Base-by-base conservation (phyloP, 2,797 vertebrate genomes). In the Hemitrygon akajei region DNA sequence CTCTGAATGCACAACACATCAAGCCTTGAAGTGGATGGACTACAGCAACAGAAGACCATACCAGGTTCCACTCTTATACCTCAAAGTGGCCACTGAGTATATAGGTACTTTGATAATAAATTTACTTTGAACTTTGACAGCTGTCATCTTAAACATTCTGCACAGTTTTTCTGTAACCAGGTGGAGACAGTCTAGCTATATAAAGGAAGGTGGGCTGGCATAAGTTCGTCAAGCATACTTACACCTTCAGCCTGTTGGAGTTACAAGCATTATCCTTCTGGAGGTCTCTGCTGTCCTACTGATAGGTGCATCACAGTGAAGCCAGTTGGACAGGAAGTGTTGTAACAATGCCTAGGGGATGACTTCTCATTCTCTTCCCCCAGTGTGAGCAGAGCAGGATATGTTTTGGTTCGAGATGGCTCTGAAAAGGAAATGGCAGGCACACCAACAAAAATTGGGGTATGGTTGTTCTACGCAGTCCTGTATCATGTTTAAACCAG, bases 321-420 rank as follows among this genome's bases (percentile, higher is more conserved):
- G 71, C 71, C 71, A 27, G 91, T 75, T 76, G 27, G 27, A 93
- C 91, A 93, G 91, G 91, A 93, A 93, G 91, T 93, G 91, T 93
- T 93, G 91, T 93, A 76, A 93, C 71, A 93, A 93, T 93, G 91
- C 71, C 91, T 76, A 66, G 37, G 37, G 25, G 20, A 66, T 69
- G 47, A 75, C 89, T 69, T 75, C 89, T 92, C 89, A 14, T 75
- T 47, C 89, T 66, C 27, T 34, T 92, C 73, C 73, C 89, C 89
- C 73, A 73, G 47, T 47, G 47, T 47, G 47, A 47, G 47, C 47
- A 47, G 66, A 92, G 89, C 89, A 73, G 5, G 30, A 25, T 71
- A 66, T 92, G 69, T 73, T 92, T 92, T 47, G 25, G 71, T 75
- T 92, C 40, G 14, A 92, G 91, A 22, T 56, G 25, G 76, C 22